Base-by-base conservation (phyloP, 2,888 invertebrate species). In the Phymatocera aterrima region DNA sequence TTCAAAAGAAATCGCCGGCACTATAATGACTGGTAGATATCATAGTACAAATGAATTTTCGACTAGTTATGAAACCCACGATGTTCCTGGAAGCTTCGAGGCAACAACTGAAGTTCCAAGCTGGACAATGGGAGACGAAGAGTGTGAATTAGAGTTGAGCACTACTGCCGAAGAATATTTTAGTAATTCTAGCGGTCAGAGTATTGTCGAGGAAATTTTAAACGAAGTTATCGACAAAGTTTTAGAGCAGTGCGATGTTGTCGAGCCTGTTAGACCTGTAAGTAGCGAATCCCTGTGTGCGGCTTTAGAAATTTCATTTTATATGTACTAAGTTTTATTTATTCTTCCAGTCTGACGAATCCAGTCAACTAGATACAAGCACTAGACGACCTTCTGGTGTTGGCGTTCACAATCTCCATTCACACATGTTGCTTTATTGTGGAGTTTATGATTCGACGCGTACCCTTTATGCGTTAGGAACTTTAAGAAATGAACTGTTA, bases 381-480 rank as follows among this genome's bases (percentile, higher is more conserved):
- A 74, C 84, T 0, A 87, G 86, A 77, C 85, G 86, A 3, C 87
- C 86, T 70, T 84, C 86, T 34, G 90, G 90, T 2, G 85, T 90
- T 12, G 91, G 91, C 15, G 92, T 96, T 48, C 95, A 96, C 88
- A 95, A 95, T 34, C 93, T 96, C 79, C 97, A 97, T 88, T 95
- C 96, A 28, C 97, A 97, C 87, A 93, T 97, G 91, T 92, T 97
- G 57, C 91, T 97, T 2, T 97, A 97, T 87, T 94, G 94, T 83
- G 95, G 95, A 81, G 94, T 95, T 21, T 96, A 95, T 85, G 97
- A 97, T 88, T 94, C 95, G 0, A 93, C 94, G 79, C 93, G 95
- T 84, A 94, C 94, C 2, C 91, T 96, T 0, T 96, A 96, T 87
- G 95, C 95, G 6, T 91, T 97, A 81, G 93, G 94, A 80, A 95